Evolutionary conservation across 2,888 invertebrate genomes (phyloP), one percentile per base, ranked within the genome.

Genomic region (Muscina levida): DNA sequence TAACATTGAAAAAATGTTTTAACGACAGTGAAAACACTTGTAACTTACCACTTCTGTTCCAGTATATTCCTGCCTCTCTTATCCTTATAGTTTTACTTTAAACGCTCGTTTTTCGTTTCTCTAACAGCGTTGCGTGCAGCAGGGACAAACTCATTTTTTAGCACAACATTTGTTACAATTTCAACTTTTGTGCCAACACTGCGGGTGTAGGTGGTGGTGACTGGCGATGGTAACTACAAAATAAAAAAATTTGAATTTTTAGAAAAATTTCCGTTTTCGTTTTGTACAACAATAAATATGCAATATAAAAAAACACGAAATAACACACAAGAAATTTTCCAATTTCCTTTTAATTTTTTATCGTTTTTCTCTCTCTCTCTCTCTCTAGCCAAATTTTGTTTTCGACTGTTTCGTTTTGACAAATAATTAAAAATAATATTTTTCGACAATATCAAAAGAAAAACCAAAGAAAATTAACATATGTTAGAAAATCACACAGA

Each of bases 111-210:
- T 62, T 39, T 37, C 42, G 66, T 46, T 66, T 62, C 53, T 62
- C 53, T 70, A 70, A 70, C 37, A 70, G 44, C 26, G 39, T 71
- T 66, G 37, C 56, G 19, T 62, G 68, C 31, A 72, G 46, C 78
- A 72, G 81, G 44, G 65, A 68, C 75, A 81, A 67, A 72, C 62
- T 81, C 73, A 77, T 77, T 48, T 74, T 57, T 51, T 44, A 42
- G 67, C 48, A 66, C n/a, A 77, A 67, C 81, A 77, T 81, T 62
- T 62, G 78, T 57, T 46, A 37, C 24, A 13, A 53, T 22, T 51
- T 22, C 46, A 1, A 15, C 17, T 46, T 3, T 31, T 13, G 17
- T 31, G 31, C 8, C 15, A 15, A 46, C 15, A 5, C 51, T 2
- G 51, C 5, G 17, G 22, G 3, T 1, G 46, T n/a, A 46, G 19